Percentiles rank a stretch among this genome's conserved stretches.
These are phyloP conservation scores for Antigone vipio DNA, from an alignment of 2,113 vertebrate genomes.

Conservation along the genomic window DNA sequence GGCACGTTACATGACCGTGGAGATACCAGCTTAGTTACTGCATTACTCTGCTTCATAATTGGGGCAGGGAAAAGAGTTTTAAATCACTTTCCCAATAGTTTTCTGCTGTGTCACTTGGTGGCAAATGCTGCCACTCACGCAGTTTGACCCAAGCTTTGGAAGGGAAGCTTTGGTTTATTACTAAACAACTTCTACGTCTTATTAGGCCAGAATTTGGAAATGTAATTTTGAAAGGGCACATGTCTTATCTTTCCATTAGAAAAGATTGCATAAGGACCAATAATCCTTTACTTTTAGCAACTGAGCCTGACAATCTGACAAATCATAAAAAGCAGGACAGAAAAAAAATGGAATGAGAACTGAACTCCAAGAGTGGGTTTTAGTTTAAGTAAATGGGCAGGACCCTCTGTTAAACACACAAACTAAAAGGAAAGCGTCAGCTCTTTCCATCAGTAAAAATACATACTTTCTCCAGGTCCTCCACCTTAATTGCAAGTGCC, in stretches of 20 bases:
- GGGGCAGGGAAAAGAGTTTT: background rate
- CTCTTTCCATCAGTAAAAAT: background rate
- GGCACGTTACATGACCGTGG: fast-evolving
- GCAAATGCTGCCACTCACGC: background rate
- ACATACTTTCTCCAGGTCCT: slow-evolving; percentile 79
- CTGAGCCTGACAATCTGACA: background rate
- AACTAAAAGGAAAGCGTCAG: background rate
- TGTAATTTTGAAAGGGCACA: background rate
- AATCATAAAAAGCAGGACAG: background rate
- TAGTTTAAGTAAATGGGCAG: background rate
- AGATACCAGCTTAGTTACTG: background rate
- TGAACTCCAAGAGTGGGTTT: background rate
- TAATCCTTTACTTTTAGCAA: background rate
- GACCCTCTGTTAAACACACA: background rate
- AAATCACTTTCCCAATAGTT: background rate
- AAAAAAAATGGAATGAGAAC: background rate
- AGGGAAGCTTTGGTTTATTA: background rate
- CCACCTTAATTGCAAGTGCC: slow-evolving; percentile 68
- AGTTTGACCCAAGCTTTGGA: background rate
- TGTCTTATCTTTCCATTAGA: background rate
- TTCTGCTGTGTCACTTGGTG: background rate
- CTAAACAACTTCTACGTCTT: background rate
- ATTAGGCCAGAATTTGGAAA: background rate
- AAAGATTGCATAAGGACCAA: background rate
- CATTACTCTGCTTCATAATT: background rate